A percentile compares a stretch with the other conserved stretches of the same genome.
Evolutionary conservation across 1,140 invertebrate genomes (phyloP).

Genomic region (Orchestia grillus): DNA sequence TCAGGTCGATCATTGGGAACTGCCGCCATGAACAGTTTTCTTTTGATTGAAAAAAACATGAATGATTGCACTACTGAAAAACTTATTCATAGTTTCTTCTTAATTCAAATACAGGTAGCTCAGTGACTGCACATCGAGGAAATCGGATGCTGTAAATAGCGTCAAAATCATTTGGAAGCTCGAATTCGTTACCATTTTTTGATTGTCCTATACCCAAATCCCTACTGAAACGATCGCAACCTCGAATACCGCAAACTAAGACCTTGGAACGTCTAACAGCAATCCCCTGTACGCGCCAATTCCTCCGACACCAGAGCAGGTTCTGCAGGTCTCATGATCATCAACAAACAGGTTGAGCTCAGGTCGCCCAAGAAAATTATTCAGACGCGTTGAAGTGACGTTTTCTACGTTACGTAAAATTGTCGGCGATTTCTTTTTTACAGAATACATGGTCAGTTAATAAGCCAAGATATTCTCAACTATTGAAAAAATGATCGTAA

Average conservation of each 20-base stretch:
- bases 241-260: neutral
- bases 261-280: neutral
- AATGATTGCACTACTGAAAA: neutral
- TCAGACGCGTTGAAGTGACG: neutral
- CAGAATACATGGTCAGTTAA: neutral
- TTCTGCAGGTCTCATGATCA: neutral
- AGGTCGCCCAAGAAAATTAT: neutral
- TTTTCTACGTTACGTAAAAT: neutral
- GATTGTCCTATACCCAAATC: neutral
- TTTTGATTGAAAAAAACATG: neutral
- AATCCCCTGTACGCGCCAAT: neutral
- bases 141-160: neutral
- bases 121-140: no score
- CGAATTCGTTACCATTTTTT: neutral
- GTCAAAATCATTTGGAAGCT: neutral
- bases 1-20: neutral
- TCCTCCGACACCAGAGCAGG: neutral
- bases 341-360: neutral
- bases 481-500: neutral
- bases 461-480: neutral
- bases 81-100: neutral
- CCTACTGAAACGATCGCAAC: neutral
- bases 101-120: neutral
- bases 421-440: neutral
- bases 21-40: neutral